Evolutionary conservation across 1,140 invertebrate species (phyloP).

Genomic region (Chrysomallon squamiferum): DNA sequence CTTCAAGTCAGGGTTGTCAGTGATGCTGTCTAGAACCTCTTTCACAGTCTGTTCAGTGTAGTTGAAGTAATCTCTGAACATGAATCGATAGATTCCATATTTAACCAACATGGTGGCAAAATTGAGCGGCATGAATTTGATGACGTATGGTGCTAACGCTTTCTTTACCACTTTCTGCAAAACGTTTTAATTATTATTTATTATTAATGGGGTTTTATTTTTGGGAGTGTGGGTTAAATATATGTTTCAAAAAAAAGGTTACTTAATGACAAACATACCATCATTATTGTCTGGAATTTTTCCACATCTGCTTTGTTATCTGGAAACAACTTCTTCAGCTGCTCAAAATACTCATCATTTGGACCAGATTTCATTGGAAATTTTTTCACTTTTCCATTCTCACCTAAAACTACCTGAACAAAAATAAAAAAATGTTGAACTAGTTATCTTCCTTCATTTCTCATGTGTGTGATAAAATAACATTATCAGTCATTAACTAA

Average conservation of each 20-base stretch:
- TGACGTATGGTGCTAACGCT: neutral
- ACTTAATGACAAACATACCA: no score
- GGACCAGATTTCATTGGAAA: conserved; percentile 43
- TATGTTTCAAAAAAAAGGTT: no score
- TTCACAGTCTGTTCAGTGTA: conserved; percentile 37
- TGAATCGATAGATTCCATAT: conserved; percentile 44
- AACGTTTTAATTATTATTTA: no score
- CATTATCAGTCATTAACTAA: no score
- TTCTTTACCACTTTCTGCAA: no score
- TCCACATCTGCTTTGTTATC: conserved; percentile 57
- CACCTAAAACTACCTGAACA: conserved; percentile 53
- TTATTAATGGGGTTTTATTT: no score
- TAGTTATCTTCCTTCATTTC: no score
- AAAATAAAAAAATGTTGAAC: no score
- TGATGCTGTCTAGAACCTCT: conserved; percentile 49
- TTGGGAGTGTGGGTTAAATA: no score
- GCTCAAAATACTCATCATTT: conserved; percentile 37
- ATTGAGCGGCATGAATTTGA: conserved; percentile 57
- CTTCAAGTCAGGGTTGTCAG: conserved; percentile 60
- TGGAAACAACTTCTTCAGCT: conserved; percentile 58
- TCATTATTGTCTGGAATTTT: no score
- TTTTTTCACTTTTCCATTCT: conserved; percentile 30
- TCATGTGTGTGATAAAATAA: no score
- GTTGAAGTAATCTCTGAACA: conserved; percentile 46
- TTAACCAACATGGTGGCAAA: conserved; percentile 47